Conservation (phyloP, 2,797 vertebrate species). For the Zalophus californianus region DNA sequence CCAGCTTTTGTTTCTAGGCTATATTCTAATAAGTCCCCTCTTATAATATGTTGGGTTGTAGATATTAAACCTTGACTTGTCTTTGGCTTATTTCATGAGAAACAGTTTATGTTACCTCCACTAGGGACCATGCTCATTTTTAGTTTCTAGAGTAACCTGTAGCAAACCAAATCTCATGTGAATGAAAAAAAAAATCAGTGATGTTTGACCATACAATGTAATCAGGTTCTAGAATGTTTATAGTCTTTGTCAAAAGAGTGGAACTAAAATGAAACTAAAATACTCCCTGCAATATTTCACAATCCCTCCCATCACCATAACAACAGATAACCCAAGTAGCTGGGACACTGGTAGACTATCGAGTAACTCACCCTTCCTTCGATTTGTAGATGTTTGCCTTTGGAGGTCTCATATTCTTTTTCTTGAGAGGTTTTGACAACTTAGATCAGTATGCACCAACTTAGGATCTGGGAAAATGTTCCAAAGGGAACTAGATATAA, state of each 20-base stretch:
- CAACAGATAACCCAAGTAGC: not conserved
- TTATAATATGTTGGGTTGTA: not conserved
- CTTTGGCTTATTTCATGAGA: not conserved
- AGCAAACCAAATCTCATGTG: not conserved
- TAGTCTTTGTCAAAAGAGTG: not conserved
- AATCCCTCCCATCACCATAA: not conserved
- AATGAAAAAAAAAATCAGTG: not conserved
- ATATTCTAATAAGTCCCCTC: not conserved
- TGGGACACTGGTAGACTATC: not conserved
- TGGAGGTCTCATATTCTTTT: not conserved
- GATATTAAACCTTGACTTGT: not conserved
- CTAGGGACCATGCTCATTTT: not conserved
- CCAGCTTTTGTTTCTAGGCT: not conserved
- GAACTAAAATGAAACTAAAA: not conserved
- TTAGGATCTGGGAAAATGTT: not conserved
- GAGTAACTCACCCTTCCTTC: not conserved
- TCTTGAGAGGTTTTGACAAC: not conserved
- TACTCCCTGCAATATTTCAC: not conserved
- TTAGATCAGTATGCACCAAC: not conserved
- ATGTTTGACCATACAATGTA: not conserved
- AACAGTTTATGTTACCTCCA: not conserved
- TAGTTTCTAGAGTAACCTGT: not conserved
- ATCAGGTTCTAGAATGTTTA: not conserved
- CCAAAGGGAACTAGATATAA: not conserved
- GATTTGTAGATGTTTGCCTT: not conserved